phyloP scores from a whole-genome alignment of 2,888 invertebrate species.

The Pammene fasciana region DNA sequence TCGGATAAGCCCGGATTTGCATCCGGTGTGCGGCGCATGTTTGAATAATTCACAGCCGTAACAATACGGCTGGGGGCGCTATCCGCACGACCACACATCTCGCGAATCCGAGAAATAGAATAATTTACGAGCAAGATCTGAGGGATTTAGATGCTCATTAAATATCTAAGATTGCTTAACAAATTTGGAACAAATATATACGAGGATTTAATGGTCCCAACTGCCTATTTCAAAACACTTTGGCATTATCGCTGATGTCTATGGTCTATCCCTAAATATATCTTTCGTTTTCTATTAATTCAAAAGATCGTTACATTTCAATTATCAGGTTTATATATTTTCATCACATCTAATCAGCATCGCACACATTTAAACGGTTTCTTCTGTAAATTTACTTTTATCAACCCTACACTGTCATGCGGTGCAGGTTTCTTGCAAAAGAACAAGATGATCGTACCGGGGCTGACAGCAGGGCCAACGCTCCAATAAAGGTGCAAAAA shows the following conservation, averaged over 20 bases:
- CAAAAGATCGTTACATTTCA: too few relatives aligned
- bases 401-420: too few relatives aligned
- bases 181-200: constrained; percentile 19
- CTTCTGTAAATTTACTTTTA: too few relatives aligned
- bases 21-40: constrained; percentile 31
- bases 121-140: constrained; percentile 46
- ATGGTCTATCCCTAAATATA: too few relatives aligned
- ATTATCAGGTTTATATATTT: too few relatives aligned
- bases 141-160: constrained; percentile 42
- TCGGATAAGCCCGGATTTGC: constrained; percentile 38
- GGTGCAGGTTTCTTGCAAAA: not conserved
- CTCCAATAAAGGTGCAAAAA: constrained; percentile 60
- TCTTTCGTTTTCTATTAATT: too few relatives aligned
- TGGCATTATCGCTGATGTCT: too few relatives aligned
- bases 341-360: too few relatives aligned
- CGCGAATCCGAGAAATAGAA: constrained; percentile 45
- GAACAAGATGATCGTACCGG: not conserved
- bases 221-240: not conserved
- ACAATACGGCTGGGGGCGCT: constrained; percentile 28
- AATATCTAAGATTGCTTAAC: constrained; percentile 35
- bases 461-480: constrained; percentile 49
- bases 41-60: constrained; percentile 37
- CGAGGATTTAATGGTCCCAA: not conserved
- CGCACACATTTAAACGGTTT: too few relatives aligned
- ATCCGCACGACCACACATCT: constrained; percentile 45